A percentile compares a stretch with the other conserved stretches of the same genome.
Evolutionary conservation across 2,113 vertebrate genomes (phyloP).

Genomic region (Fulica atra): DNA sequence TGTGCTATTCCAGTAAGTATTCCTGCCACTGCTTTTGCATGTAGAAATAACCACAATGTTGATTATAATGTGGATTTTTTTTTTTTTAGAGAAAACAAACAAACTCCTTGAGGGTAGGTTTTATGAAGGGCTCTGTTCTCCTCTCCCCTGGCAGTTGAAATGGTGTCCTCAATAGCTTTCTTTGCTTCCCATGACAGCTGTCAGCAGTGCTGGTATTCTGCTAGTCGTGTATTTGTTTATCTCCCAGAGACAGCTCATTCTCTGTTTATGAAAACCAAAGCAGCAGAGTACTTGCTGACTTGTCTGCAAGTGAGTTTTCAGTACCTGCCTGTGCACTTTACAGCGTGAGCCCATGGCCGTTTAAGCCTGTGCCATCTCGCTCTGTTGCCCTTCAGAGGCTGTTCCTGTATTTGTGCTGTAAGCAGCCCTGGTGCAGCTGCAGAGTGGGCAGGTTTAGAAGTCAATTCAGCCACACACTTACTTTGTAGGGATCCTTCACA

Average conservation of each 20-base stretch:
- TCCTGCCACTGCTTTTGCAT: neutral
- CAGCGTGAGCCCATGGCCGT: neutral
- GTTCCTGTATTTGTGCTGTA: neutral
- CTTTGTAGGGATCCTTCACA: neutral
- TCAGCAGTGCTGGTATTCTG: neutral
- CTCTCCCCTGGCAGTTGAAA: neutral
- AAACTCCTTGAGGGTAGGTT: neutral
- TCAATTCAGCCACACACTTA: neutral
- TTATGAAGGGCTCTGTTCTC: neutral
- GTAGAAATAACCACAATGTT: neutral
- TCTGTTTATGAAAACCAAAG: slow-evolving; percentile 1
- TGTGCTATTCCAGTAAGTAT: neutral
- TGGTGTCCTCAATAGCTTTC: neutral
- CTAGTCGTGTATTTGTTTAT: slow-evolving; percentile 1
- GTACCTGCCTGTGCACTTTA: neutral
- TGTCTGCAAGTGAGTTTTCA: neutral
- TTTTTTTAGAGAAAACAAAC: neutral
- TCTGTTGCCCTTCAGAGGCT: neutral
- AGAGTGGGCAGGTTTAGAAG: neutral
- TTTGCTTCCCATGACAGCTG: neutral
- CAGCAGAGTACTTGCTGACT: neutral
- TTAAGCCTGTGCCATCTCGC: neutral
- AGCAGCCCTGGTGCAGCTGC: neutral
- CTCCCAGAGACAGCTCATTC: neutral
- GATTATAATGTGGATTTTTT: neutral